phyloP scores from a whole-genome alignment of 2,113 vertebrate species.

The Sinocyclocheilus maitianheensis region DNA sequence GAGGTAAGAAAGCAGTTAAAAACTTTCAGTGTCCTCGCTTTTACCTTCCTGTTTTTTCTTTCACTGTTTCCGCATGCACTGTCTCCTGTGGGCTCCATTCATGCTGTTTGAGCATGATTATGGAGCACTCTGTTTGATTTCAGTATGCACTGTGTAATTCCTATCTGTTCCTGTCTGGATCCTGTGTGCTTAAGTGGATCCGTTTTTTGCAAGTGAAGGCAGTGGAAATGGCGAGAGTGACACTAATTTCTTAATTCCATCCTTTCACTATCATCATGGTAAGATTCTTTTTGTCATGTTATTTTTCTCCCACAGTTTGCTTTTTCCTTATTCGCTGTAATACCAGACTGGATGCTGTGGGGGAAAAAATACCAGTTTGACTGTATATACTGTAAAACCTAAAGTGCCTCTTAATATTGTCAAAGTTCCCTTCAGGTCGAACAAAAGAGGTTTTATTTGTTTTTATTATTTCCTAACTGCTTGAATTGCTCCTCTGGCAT shows the following conservation, averaged over 20 bases:
- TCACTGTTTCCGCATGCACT: conserved; percentile 22
- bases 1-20: conserved; percentile 78
- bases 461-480: conserved; percentile 8
- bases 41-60: background rate
- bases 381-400: background rate
- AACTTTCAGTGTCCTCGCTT: background rate
- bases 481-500: background rate
- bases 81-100: conserved; percentile 11
- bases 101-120: conserved; percentile 18
- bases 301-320: background rate
- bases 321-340: background rate
- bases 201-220: conserved; percentile 87
- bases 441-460: background rate
- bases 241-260: conserved; percentile 85
- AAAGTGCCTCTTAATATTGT: background rate
- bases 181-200: conserved; percentile 81
- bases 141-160: conserved; percentile 64
- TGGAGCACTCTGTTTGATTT: conserved; percentile 50
- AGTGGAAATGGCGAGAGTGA: conserved; percentile 96
- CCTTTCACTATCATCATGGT: conserved; percentile 82
- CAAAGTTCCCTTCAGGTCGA: background rate
- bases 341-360: background rate
- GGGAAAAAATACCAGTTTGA: background rate
- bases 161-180: conserved; percentile 61
- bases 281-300: conserved; percentile 72